Evolutionary conservation across 1,140 invertebrate species (phyloP).

Genomic region (Platorchestia sp.): DNA sequence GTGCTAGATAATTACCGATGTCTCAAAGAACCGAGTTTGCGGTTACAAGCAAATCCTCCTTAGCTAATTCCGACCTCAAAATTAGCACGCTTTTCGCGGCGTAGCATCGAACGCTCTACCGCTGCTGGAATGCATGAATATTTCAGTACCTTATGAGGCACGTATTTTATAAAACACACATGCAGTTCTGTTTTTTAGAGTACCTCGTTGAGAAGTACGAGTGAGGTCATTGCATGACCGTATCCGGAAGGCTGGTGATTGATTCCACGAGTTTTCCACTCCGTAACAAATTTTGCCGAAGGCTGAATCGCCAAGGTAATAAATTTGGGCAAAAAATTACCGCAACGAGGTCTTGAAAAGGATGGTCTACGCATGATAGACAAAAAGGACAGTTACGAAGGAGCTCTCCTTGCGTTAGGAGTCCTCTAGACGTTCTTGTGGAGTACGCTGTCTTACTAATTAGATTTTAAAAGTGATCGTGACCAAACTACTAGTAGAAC

Average conservation of each 20-base stretch:
- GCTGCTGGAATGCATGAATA: background rate
- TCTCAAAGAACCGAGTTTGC: background rate
- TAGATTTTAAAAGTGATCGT: background rate
- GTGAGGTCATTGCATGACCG: background rate
- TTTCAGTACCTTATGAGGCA: background rate
- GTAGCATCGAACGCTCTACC: background rate
- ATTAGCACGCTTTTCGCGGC: conserved; percentile 30
- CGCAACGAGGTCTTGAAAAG: conserved; percentile 47
- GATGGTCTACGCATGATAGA: conserved; percentile 23
- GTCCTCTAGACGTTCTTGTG: background rate
- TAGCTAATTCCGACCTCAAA: conserved; percentile 32
- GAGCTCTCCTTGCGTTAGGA: conserved; percentile 18
- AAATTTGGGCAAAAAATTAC: conserved; percentile 55
- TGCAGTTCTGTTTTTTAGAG: background rate
- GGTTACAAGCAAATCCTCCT: conserved; percentile 16
- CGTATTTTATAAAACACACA: background rate
- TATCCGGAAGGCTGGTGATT: background rate
- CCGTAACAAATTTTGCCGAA: conserved; percentile 4
- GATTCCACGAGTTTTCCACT: conserved; percentile 18
- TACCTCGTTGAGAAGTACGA: background rate
- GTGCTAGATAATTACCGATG: background rate
- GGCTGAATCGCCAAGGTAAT: conserved; percentile 27
- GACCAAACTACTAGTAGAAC: background rate
- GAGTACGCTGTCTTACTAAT: background rate
- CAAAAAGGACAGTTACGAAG: conserved; percentile 28